Conservation (phyloP, 2,888 invertebrate species). For the Esperia sulphurella region DNA sequence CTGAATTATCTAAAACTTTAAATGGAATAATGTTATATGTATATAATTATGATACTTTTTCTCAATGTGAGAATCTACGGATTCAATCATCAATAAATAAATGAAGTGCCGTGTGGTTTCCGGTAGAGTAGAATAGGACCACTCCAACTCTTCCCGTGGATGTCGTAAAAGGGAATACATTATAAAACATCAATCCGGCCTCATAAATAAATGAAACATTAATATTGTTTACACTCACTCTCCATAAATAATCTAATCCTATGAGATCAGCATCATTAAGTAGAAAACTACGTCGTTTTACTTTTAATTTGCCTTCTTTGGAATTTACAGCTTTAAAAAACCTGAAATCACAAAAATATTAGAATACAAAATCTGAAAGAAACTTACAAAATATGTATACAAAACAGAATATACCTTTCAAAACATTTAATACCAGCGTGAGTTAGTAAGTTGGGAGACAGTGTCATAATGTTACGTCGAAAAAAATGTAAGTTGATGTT, state of each 20-base stretch:
- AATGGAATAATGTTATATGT: too few relatives aligned
- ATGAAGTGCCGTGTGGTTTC: too few relatives aligned
- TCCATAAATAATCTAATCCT: conserved; percentile 97
- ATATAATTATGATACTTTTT: too few relatives aligned
- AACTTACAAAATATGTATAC: neutral
- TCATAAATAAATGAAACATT: neutral
- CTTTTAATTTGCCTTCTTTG: conserved; percentile 94
- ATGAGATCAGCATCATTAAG: conserved; percentile 97
- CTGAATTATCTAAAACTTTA: too few relatives aligned
- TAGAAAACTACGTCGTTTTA: conserved; percentile 90
- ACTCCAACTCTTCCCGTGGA: too few relatives aligned
- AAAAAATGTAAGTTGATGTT: conserved; percentile 97
- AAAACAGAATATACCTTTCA: conserved; percentile 71
- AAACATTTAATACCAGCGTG: conserved; percentile 97
- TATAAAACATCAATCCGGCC: too few relatives aligned
- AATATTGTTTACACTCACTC: conserved; percentile 76
- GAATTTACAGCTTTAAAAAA: conserved; percentile 97
- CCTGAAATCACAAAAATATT: conserved; percentile 54
- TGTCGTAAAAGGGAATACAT: too few relatives aligned
- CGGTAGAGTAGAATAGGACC: too few relatives aligned
- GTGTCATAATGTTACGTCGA: conserved; percentile 94
- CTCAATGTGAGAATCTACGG: too few relatives aligned
- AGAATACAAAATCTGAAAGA: neutral
- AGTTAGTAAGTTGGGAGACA: conserved; percentile 94
- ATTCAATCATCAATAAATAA: too few relatives aligned